Base-by-base conservation (phyloP, 2,888 invertebrate genomes). In the Meteorus colon region DNA sequence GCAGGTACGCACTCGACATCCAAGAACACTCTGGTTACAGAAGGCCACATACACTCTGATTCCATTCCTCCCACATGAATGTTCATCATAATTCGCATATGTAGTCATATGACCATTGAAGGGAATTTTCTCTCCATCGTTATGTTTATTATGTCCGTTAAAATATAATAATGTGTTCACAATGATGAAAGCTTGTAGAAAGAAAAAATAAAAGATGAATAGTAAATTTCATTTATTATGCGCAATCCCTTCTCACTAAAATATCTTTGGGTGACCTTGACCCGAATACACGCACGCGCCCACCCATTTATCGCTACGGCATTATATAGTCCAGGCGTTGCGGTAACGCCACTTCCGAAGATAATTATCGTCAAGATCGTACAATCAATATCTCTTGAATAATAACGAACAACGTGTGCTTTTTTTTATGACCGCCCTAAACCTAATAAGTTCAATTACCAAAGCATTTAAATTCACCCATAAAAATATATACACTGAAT, bases 191-290 rank as follows among this genome's bases (percentile, higher is more conserved):
- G 8, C 41, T 41, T 10, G 2, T 12, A 2, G 0, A 12, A 41
- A 41, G 6, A 12, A 12, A 41, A 41, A 10, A 41, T 10, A 41
- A 41, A 1, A 41, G 8, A 41, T 41, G 41, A 41, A 41, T 41
- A 41, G 41, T 41, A 8, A 2, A 6, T 41, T 41, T 41, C 1
- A 41, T 41, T 41, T 8, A 41, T 12, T 41, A 4, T 16, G 48
- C 16, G 16, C 48, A 16, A n/a, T 48, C 48, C 0, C 16, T 48
- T 48, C 6, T 29, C 55, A 19, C 51, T 51, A 62, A 63, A 59
- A 59, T 45, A 73, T 73, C 59, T 67, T 74, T 63, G 67, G 67
- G 29, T 74, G 59, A 67, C 73, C 74, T 74, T 74, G 74, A 74
- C 74, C 68, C 48, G 48, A 68, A 74, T 74, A 41, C 59, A 66